Evolutionary conservation across 2,888 invertebrate species (phyloP), one percentile per base, ranked within the genome.

Genomic region (Drosophila putrida): DNA sequence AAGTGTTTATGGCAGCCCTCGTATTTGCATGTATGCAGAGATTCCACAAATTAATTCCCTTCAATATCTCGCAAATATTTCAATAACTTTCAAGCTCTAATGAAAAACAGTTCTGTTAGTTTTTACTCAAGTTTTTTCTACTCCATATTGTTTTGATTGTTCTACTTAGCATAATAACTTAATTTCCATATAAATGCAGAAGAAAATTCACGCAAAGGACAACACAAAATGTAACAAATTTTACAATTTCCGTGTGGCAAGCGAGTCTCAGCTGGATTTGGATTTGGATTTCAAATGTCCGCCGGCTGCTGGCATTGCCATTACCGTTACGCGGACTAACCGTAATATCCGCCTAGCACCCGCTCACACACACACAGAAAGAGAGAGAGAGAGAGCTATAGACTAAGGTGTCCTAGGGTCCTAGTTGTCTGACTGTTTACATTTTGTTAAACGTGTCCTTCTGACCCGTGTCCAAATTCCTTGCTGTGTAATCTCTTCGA

Each of bases 241-340:
- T 78, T 76, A 88, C 80, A 88, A 85, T 88, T 85, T 88, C 83
- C 81, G 78, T 68, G 61, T 62, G 71, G 75, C 74, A 67, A 6
- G 2, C 38, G n/a, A 13, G 39, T 39, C 28, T 60, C 51, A 53
- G 35, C 78, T 63, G 49, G 51, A 36, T 54, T 54, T 62, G 61
- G 46, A 43, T 46, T 49, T 76, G 76, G 59, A 20, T 69, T 61
- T 51, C 62, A 11, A 53, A 61, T 58, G 79, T 71, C 80, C 71
- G 75, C 41, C 71, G 82, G 88, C 86, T 77, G 80, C 82, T 83
- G 82, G 77, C 88, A 61, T 71, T 75, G 69, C 71, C 75, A 82
- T 82, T 82, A 82, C 75, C 69, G 73, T 77, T 61, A 67, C 85
- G 83, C 80, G 86, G 72, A 78, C 82, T 85, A 82, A 75, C 82